Conservation (phyloP, 2,888 invertebrate genomes). For the Sinodicranocentrus sp. region DNA sequence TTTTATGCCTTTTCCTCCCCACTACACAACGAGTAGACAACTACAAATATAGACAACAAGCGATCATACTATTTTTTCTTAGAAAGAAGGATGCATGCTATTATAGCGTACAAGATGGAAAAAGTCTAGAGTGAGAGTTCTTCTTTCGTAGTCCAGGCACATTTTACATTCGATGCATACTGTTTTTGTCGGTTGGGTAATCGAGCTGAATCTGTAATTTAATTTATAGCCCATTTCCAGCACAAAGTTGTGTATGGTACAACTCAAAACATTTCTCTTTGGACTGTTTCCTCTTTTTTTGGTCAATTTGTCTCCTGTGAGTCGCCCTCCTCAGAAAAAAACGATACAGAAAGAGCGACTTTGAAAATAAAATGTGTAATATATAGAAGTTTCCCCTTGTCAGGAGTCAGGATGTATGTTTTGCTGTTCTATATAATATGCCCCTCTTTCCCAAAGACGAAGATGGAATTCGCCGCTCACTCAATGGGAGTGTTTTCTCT, state of each 20-base stretch:
- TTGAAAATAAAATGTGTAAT: slow-evolving; percentile 4
- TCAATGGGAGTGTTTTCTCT: not conserved
- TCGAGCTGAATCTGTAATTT: slow-evolving; percentile 55
- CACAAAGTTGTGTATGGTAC: slow-evolving; percentile 33
- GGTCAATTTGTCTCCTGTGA: slow-evolving; percentile 51
- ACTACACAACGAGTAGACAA: slow-evolving; percentile 1
- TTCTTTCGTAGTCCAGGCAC: slow-evolving; percentile 37
- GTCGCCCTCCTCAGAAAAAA: slow-evolving; percentile 23
- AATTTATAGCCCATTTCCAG: slow-evolving; percentile 51
- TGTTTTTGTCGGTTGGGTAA: slow-evolving; percentile 55
- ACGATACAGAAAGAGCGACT: slow-evolving; percentile 2
- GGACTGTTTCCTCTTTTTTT: slow-evolving; percentile 21
- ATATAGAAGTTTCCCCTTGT: not conserved
- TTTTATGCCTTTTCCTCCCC: slow-evolving; percentile 19
- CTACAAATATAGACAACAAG: slow-evolving; percentile 14
- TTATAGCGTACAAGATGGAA: not conserved
- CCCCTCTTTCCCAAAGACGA: not conserved
- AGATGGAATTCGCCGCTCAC: too few relatives aligned
- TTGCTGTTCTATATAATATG: not conserved
- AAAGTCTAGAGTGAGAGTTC: not conserved
- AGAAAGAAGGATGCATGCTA: slow-evolving; percentile 11
- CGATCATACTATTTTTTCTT: slow-evolving; percentile 1
- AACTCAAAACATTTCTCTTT: slow-evolving; percentile 44
- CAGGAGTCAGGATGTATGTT: not conserved
- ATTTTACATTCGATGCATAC: slow-evolving; percentile 50